These are phyloP conservation scores for Tragelaphus buxtoni DNA, from an alignment of 2,113 vertebrate species.

Conservation along the genomic window DNA sequence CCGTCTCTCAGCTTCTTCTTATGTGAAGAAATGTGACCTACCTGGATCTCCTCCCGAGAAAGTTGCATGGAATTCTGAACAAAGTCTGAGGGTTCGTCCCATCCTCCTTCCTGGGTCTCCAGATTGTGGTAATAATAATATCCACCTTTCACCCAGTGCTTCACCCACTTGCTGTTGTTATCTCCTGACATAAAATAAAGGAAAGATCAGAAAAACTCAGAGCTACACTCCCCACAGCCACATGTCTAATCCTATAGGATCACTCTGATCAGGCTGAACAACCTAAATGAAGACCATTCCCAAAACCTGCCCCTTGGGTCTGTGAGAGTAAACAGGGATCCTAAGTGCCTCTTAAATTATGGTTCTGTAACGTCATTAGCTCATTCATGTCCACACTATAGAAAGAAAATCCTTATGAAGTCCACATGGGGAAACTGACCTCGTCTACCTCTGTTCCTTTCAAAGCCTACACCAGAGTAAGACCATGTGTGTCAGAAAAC, in stretches of 20 bases:
- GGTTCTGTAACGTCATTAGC: neutral
- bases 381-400: neutral
- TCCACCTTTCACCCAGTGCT: constrained; percentile 97
- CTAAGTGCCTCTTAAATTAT: neutral
- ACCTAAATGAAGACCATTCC: neutral
- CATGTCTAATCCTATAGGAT: neutral
- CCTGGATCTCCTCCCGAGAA: constrained; percentile 96
- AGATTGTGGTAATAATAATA: constrained; percentile 96
- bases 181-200: constrained; percentile 81
- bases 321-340: neutral
- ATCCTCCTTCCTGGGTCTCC: constrained; percentile 86
- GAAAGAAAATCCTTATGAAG: neutral
- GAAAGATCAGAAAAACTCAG: neutral
- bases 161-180: constrained; percentile 90
- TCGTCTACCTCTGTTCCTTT: neutral
- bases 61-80: constrained; percentile 90
- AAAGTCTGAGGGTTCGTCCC: constrained; percentile 90
- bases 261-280: neutral
- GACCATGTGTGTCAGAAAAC: neutral
- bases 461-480: neutral
- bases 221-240: neutral
- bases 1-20: neutral
- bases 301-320: neutral
- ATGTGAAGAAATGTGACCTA: constrained; percentile 50
- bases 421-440: neutral